Evolutionary conservation across 2,797 vertebrate genomes (phyloP), one percentile per base, ranked within the genome.

Genomic region (Arctocebus calabarensis): DNA sequence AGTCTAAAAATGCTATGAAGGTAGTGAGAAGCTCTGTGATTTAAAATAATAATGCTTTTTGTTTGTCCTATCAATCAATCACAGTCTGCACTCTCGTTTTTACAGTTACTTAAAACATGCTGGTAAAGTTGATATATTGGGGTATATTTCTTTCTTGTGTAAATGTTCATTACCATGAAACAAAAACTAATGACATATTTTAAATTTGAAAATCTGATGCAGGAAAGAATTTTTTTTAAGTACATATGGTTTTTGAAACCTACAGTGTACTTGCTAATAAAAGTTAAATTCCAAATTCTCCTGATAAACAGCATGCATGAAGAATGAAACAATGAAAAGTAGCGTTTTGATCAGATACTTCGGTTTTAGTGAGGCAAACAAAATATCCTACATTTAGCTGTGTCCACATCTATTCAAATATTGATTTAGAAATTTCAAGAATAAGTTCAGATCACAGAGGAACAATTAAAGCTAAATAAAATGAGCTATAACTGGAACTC

Each of bases 401-500:
- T 86, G 83, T 86, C 43, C 25, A 90, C 2, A 52, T 95, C 45
- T 85, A 95, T 52, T 52, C 34, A 83, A 77, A 68, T 93, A 84
- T 82, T 61, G 62, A 91, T 87, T 94, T 96, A 87, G 52, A 93
- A 97, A 88, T n/a, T 90, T 88, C 23, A 92, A 79, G 48, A 98
- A 74, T 88, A 97, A 97, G 55, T 94, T 96, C 91, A 97, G 86
- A 43, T 66, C 87, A 96, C 94, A 88, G 77, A 75, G 66, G 78
- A 88, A 74, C 4, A 95, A 93, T 85, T 92, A 84, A 5, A 97
- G 61, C 61, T 93, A 40, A 96, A 84, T 95, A 96, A 98, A 97
- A n/a, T 91, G 64, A 95, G n/a, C 82, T 91, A 85, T 90, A 97
- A 96, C n/a, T 97, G 90, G 88, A 97, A 92, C 90, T 87, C 90